A percentile compares a stretch with the other conserved stretches of the same genome.
phyloP scores from a whole-genome alignment of 2,888 invertebrate genomes.

The Synergus umbraculus region DNA sequence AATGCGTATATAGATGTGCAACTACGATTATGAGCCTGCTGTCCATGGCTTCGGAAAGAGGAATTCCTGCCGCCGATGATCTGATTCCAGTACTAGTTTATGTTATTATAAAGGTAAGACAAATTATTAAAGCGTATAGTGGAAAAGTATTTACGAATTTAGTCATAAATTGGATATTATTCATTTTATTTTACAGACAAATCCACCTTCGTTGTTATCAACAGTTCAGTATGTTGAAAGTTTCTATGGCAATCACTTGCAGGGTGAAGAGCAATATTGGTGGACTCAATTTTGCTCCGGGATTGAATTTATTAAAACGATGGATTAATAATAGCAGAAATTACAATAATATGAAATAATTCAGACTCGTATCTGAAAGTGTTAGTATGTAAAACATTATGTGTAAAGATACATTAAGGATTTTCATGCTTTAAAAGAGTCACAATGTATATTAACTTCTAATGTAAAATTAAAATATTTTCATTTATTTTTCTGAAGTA shows the following conservation, averaged over 20 bases:
- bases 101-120: slow-evolving; percentile 92
- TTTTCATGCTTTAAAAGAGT: slow-evolving; percentile 7
- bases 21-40: slow-evolving; percentile 96
- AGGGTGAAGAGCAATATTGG: slow-evolving; percentile 97
- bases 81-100: slow-evolving; percentile 97
- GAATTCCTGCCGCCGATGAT: slow-evolving; percentile 94
- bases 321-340: slow-evolving; percentile 84
- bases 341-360: not conserved
- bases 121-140: not conserved
- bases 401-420: slow-evolving; percentile 29
- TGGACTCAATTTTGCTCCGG: slow-evolving; percentile 99
- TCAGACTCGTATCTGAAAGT: slow-evolving; percentile 10
- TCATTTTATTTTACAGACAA: slow-evolving; percentile 83
- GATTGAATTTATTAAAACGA: slow-evolving; percentile 98
- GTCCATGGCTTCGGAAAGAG: slow-evolving; percentile 87
- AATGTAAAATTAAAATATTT: slow-evolving; percentile 28
- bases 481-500: slow-evolving; percentile 28
- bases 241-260: slow-evolving; percentile 89
- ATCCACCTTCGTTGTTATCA: slow-evolving; percentile 95
- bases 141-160: not conserved
- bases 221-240: slow-evolving; percentile 97
- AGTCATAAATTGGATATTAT: slow-evolving; percentile 28
- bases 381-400: slow-evolving; percentile 23
- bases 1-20: slow-evolving; percentile 91
- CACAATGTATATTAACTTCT: slow-evolving; percentile 10